phyloP scores from a whole-genome alignment of 2,888 invertebrate genomes.

The Catocala nupta region DNA sequence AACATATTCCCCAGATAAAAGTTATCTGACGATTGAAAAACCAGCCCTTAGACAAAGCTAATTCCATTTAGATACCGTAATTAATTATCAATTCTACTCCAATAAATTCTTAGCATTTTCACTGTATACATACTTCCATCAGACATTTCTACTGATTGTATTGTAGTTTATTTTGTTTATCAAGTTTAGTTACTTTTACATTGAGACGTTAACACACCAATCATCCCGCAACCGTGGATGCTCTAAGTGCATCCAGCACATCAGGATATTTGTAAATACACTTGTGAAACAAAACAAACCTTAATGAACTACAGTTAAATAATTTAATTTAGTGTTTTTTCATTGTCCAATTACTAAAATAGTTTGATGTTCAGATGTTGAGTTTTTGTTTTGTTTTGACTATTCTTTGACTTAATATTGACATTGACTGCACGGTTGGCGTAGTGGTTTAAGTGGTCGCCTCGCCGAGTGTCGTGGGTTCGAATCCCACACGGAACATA shows the following conservation, averaged over 20 bases:
- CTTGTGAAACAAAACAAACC: not conserved
- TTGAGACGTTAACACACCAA: not conserved
- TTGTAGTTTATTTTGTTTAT: not conserved
- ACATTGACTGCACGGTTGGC: no score
- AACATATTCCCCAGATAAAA: no score
- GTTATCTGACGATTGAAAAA: no score
- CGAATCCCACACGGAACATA: no score
- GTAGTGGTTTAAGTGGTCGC: no score
- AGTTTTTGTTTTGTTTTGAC: slow-evolving; percentile 12
- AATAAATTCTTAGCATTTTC: no score
- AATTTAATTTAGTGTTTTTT: not conserved
- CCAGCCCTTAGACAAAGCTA: no score
- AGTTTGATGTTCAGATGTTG: slow-evolving; percentile 7
- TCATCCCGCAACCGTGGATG: not conserved
- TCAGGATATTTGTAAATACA: not conserved
- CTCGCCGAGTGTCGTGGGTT: no score
- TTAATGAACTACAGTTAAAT: not conserved
- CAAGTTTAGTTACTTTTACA: not conserved
- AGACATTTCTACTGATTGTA: not conserved
- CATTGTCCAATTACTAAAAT: not conserved
- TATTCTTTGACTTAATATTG: no score
- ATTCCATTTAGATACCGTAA: no score
- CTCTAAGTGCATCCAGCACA: not conserved
- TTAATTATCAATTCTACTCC: no score
- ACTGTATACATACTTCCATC: no score